Base-by-base conservation (phyloP, 2,797 vertebrate species). In the Chiroxiphia lanceolata region DNA sequence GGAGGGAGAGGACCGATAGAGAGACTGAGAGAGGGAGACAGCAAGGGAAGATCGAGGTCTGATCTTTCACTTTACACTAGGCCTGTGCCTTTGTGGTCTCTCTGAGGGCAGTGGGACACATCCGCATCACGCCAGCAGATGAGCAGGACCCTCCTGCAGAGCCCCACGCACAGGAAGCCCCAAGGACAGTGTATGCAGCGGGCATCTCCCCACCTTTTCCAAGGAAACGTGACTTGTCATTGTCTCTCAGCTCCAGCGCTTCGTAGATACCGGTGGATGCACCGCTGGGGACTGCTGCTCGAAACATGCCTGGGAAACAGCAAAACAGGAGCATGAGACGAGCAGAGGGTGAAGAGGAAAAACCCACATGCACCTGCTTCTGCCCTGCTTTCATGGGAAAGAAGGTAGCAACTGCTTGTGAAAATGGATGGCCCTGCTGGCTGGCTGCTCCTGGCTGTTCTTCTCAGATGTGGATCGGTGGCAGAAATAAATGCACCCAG, bases 211-310 rank as follows among this genome's bases (percentile, higher is more conserved):
- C 96, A 98, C 98, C 98, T 98, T 98, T 98, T 81, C 98, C 98
- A 6, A 98, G 96, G 90, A 98, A 98, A 54, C 98, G 97, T 3
- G 97, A 97, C 79, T 98, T 98, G 96, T 98, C 98, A 0, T 98
- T 97, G 91, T 98, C 98, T 64, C 98, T 95, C 50, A 98, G 94
- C 79, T 98, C 98, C 87, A 98, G 94, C 0, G 98, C 98, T 91
- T 98, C 98, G 0, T 98, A 98, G 94, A 98, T 98, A n/a, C 98
- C 98, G 12, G 98, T 98, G 80, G 98, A 98, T 0, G 98, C 98
- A 0, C 98, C 98, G 4, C 98, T 98, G 89, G 98, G 98, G 21
- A 98, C 98, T 0, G 98, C 98, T n/a, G 98, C 98, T 74, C 98
- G 97, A 86, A 98, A 98, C 77, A 98, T 97, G 79, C 98, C 98